Base-by-base conservation (phyloP, 1,140 invertebrate species). In the Lethrus apterus region DNA sequence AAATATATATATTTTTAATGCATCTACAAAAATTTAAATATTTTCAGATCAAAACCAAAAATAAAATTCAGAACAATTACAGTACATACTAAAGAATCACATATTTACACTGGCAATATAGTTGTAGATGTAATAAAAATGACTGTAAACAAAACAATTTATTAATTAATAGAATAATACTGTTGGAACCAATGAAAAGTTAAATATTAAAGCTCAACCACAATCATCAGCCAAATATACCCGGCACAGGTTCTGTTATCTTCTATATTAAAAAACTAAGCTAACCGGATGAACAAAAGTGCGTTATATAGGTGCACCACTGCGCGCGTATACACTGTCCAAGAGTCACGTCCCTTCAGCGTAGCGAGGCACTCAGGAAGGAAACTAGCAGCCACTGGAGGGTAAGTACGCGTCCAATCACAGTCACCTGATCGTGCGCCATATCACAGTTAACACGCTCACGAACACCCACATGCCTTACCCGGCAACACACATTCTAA, bases 341-440 rank as follows among this genome's bases (percentile, higher is more conserved):
- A 57, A 46, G 38, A 41, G 52, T 61, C 57, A 57, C 59, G 58
- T 64, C 56, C 63, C 57, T 63, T 64, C 56, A 57, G 62, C 57
- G 52, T 59, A 62, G 63, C 63, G 63, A 65, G 63, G 63, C 63
- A 65, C 63, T 65, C 63, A 55, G 54, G 53, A 60, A 63, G 59
- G 59, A 65, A 63, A 63, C 54, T 59, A 61, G 61, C 58, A 57
- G 59, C 62, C 55, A 55, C 54, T 58, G 60, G 64, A 61, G 59
- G 57, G 56, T 64, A 65, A 64, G 60, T 63, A 64, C 59, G 52
- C 56, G 59, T 63, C 62, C 61, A 59, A 60, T 56, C 50, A 63
- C 59, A 66, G 63, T 64, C 64, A 66, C 62, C 62, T 63, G 63
- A 64, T 64, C 64, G 53, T 65, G 64, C 64, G 61, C 64, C 56